Evolutionary conservation across 2,113 vertebrate genomes (phyloP).

Genomic region (Hyperopisus bebe): DNA sequence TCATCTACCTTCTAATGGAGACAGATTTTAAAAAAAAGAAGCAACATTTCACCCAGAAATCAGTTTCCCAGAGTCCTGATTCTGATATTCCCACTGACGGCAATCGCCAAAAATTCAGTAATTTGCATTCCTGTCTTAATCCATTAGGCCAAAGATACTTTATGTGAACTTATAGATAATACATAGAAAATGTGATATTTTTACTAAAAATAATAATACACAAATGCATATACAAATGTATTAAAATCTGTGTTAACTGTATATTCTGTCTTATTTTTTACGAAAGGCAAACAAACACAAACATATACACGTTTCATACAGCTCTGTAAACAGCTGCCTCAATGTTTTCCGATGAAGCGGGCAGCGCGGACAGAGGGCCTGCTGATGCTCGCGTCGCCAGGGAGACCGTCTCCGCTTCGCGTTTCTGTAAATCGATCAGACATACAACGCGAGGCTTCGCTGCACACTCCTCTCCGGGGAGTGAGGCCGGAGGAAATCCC

Average conservation of each 20-base stretch:
- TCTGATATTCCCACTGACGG: neutral
- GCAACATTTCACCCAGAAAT: neutral
- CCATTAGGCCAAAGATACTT: neutral
- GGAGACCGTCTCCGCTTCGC: constrained; percentile 76
- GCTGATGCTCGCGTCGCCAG: constrained; percentile 59
- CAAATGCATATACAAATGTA: neutral
- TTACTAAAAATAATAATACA: neutral
- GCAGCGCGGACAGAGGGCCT: constrained; percentile 61
- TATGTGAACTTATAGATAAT: neutral
- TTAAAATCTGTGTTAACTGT: neutral
- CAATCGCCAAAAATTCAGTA: neutral
- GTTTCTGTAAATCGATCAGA: constrained; percentile 65
- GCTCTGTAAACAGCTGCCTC: constrained; percentile 72
- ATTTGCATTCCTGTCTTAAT: neutral
- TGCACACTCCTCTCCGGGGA: neutral
- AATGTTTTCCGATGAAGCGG: constrained; percentile 65
- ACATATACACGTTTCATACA: constrained; percentile 50
- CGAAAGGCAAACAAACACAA: constrained; percentile 28
- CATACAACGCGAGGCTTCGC: neutral
- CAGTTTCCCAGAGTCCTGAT: neutral
- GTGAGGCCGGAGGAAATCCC: neutral
- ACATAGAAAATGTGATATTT: neutral
- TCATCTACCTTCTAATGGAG: neutral
- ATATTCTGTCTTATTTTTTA: neutral
- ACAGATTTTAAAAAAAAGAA: neutral